These are phyloP conservation scores for Zosterops japonicus DNA, from an alignment of 2,113 vertebrate genomes.

Conservation along the genomic window DNA sequence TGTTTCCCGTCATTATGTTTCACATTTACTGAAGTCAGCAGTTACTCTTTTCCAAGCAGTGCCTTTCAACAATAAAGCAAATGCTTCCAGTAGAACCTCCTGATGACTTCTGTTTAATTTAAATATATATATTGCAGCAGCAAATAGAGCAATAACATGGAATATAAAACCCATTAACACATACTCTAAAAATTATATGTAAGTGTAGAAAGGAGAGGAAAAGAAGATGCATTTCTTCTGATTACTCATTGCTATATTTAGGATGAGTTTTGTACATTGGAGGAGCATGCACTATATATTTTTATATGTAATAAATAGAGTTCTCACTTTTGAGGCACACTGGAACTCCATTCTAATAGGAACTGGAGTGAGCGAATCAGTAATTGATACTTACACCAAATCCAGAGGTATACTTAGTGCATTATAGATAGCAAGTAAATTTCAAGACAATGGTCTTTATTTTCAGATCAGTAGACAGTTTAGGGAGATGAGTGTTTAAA, in stretches of 20 bases:
- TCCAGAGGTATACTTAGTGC: not conserved
- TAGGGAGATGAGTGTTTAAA: not conserved
- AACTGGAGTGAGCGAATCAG: slow-evolving; percentile 8
- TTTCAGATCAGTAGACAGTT: not conserved
- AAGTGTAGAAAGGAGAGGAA: slow-evolving; percentile 5
- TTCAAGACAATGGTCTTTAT: not conserved
- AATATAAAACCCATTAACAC: slow-evolving; percentile 25
- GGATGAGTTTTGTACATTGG: not conserved
- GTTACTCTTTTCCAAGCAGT: slow-evolving; percentile 49
- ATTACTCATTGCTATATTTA: slow-evolving; percentile 32
- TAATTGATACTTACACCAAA: slow-evolving; percentile 27
- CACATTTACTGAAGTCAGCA: slow-evolving; percentile 67
- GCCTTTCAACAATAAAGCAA: slow-evolving; percentile 52
- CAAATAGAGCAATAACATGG: slow-evolving; percentile 34
- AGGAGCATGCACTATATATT: not conserved
- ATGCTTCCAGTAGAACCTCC: slow-evolving; percentile 38
- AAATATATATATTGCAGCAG: slow-evolving; percentile 47
- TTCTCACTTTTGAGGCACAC: slow-evolving; percentile 12
- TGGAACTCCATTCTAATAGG: not conserved
- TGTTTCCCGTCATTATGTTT: slow-evolving; percentile 58
- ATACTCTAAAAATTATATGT: slow-evolving; percentile 23
- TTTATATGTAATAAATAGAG: slow-evolving; percentile 36
- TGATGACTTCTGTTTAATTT: slow-evolving; percentile 62
- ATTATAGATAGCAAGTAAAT: not conserved
- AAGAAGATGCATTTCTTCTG: slow-evolving; percentile 21